Evolutionary conservation across 2,113 vertebrate genomes (phyloP).

Genomic region (Nothoprocta pentlandii): DNA sequence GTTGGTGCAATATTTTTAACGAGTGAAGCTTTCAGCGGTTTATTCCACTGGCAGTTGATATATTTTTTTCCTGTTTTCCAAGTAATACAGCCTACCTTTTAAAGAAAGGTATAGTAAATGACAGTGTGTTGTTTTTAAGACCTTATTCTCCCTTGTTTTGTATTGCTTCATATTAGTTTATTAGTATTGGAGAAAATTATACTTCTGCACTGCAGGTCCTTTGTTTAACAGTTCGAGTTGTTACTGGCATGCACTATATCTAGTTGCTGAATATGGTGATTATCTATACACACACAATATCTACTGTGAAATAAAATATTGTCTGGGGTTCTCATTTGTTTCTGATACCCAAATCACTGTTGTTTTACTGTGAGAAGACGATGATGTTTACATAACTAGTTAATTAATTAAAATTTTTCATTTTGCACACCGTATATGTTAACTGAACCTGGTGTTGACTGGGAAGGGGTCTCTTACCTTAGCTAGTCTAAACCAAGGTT

Average conservation of each 20-base stretch:
- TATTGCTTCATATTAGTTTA: neutral
- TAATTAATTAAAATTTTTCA: neutral
- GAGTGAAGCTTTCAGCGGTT: neutral
- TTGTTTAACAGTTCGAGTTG: neutral
- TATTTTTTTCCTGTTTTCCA: neutral
- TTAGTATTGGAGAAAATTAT: neutral
- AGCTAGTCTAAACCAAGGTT: neutral
- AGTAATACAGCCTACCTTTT: neutral
- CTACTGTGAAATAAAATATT: neutral
- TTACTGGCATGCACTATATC: constrained; percentile 42
- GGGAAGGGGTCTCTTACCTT: neutral
- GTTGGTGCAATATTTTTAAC: neutral
- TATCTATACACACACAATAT: fast-evolving
- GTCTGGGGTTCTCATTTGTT: neutral
- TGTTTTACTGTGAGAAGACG: neutral
- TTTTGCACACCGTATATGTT: neutral
- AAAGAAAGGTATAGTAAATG: fast-evolving
- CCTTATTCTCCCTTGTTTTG: neutral
- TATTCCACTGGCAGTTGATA: neutral
- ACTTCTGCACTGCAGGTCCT: neutral
- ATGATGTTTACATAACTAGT: neutral
- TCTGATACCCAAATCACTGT: neutral
- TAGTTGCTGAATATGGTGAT: neutral
- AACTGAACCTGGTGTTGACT: neutral
- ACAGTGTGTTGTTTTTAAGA: fast-evolving